Percentiles rank a stretch among this genome's conserved stretches.
These are phyloP conservation scores for Notodonta dromedarius DNA, from an alignment of 2,888 invertebrate genomes.

Conservation along the genomic window DNA sequence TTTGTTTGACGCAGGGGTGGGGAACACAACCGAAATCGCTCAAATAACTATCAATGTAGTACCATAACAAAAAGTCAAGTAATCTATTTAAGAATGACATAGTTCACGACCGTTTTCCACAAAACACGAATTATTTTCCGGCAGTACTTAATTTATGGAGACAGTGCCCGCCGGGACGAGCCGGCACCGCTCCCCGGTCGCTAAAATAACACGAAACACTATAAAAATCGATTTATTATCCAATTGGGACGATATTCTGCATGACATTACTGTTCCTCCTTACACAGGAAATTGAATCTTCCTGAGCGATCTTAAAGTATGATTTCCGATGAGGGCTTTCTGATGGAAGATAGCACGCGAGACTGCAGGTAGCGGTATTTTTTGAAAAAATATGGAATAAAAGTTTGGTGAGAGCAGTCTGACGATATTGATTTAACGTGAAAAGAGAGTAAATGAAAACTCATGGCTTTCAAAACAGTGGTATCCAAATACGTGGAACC, in stretches of 20 bases:
- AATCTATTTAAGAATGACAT: neutral
- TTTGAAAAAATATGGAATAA: constrained; percentile 21
- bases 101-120: constrained; percentile 19
- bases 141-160: constrained; percentile 26
- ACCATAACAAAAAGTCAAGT: neutral
- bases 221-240: constrained; percentile 58
- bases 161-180: constrained; percentile 31
- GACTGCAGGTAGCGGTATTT: constrained; percentile 34
- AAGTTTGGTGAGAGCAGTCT: neutral
- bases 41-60: neutral
- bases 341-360: constrained; percentile 45
- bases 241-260: constrained; percentile 54
- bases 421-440: neutral
- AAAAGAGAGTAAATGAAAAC: neutral
- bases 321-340: constrained; percentile 17
- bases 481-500: neutral
- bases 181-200: constrained; percentile 39
- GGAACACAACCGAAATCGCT: too few relatives aligned
- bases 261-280: constrained; percentile 20
- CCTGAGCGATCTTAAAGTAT: constrained; percentile 13
- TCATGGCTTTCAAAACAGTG: too few relatives aligned
- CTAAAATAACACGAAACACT: constrained; percentile 47
- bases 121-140: constrained; percentile 22
- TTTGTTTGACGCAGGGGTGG: too few relatives aligned
- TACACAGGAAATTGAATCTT: constrained; percentile 16